phyloP scores from a whole-genome alignment of 2,797 vertebrate genomes.

The Chiloscyllium punctatum region DNA sequence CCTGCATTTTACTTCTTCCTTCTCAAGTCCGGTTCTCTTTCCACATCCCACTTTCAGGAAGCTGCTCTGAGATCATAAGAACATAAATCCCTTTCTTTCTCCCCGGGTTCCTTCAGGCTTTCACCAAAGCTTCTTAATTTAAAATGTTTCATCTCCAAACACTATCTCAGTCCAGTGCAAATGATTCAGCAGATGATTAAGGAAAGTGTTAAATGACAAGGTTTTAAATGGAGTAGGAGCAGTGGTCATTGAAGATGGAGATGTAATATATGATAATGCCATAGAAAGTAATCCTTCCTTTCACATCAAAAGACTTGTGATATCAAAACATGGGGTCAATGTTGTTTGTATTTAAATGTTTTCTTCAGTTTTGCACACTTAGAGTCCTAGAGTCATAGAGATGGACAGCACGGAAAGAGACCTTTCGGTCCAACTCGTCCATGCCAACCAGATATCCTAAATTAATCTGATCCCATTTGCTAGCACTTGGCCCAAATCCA shows the following conservation, averaged over 20 bases:
- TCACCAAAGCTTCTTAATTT: not conserved
- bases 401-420: no score
- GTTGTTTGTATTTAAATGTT: not conserved
- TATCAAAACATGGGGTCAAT: not conserved
- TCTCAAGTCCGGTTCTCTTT: not conserved
- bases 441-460: no score
- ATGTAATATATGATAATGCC: not conserved
- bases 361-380: no score
- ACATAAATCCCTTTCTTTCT: no score
- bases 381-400: no score
- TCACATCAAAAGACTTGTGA: not conserved
- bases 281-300: not conserved
- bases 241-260: not conserved
- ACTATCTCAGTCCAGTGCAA: not conserved
- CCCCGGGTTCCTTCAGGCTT: no score
- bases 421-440: no score
- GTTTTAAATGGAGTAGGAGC: not conserved
- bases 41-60: not conserved
- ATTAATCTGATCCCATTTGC: no score
- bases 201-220: not conserved
- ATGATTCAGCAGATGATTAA: not conserved
- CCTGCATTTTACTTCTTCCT: not conserved
- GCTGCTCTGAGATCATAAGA: no score
- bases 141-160: not conserved
- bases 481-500: no score